Conservation (phyloP, 2,888 invertebrate species). For the Perdita meconis region DNA sequence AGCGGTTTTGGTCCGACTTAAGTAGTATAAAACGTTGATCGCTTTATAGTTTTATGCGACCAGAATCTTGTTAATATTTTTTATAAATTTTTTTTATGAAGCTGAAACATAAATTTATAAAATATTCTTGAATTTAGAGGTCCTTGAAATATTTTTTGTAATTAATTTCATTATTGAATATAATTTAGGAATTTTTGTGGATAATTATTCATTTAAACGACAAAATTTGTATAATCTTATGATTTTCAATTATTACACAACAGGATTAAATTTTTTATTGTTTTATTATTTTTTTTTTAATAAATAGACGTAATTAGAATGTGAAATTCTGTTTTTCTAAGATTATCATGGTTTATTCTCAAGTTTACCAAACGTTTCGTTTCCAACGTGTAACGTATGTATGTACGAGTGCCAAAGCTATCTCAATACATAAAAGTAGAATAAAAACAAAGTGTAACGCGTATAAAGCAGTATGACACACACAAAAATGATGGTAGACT, state of each 20-base stretch:
- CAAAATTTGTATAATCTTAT: not conserved
- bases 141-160: not conserved
- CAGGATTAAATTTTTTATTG: too few relatives aligned
- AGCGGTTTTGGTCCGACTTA: constrained; percentile 6
- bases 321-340: not conserved
- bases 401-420: not conserved
- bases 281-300: too few relatives aligned
- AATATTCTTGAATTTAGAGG: not conserved
- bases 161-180: not conserved
- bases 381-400: not conserved
- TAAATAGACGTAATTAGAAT: not conserved
- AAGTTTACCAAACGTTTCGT: constrained; percentile 8
- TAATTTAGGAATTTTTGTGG: too few relatives aligned
- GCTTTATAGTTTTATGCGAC: constrained; percentile 4
- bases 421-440: not conserved
- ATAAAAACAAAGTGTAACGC: not conserved
- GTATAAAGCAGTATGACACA: not conserved
- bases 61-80: not conserved
- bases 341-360: not conserved
- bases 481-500: not conserved
- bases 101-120: not conserved
- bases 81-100: not conserved
- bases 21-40: constrained; percentile 7
- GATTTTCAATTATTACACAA: constrained; percentile 23
- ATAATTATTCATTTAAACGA: too few relatives aligned